Conservation (phyloP, 2,888 invertebrate species). For the Watsonalla cultraria region DNA sequence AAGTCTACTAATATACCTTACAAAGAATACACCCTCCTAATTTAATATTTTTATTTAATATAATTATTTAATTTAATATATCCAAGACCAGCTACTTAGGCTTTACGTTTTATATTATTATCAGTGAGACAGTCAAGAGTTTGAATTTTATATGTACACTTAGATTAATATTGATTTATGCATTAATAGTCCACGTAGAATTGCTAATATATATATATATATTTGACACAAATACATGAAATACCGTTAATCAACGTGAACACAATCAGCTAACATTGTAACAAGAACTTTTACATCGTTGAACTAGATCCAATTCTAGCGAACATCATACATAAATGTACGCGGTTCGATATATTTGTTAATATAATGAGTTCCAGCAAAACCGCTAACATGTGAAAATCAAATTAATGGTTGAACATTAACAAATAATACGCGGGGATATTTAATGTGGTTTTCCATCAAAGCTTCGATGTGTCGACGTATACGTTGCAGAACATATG, state of each 20-base stretch:
- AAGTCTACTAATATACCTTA: too few species aligned
- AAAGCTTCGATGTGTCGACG: conserved; percentile 25
- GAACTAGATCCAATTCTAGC: conserved; percentile 1
- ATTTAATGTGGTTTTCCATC: conserved; percentile 44
- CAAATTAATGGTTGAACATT: conserved; percentile 50
- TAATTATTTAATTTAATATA: too few species aligned
- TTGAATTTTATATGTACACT: too few species aligned
- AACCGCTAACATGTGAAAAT: conserved; percentile 51
- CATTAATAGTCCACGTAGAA: too few species aligned
- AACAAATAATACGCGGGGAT: conserved; percentile 36
- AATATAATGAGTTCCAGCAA: conserved; percentile 40
- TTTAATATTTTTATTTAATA: too few species aligned
- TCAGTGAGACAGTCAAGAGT: too few species aligned
- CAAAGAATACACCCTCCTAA: too few species aligned
- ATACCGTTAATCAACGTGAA: background rate
- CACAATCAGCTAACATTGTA: background rate
- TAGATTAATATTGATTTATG: too few species aligned
- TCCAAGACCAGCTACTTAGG: too few species aligned
- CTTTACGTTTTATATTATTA: too few species aligned
- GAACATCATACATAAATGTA: conserved; percentile 5
- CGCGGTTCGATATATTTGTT: conserved; percentile 31
- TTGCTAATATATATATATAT: too few species aligned
- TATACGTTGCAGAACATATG: background rate
- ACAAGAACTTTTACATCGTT: conserved; percentile 1
- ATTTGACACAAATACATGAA: background rate